Percentiles rank a stretch among this genome's conserved stretches.
phyloP scores from a whole-genome alignment of 2,888 invertebrate genomes.

The Monoplex corrugatus region DNA sequence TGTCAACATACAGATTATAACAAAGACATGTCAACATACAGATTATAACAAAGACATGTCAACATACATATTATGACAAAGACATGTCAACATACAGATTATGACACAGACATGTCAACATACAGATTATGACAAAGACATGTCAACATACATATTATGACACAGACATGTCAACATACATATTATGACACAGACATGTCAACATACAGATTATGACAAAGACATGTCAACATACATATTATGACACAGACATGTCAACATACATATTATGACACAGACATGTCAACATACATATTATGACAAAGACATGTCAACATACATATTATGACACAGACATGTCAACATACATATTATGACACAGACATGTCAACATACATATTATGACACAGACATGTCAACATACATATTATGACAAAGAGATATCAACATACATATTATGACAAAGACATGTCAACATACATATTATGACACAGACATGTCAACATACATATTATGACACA shows the following conservation, averaged over 20 bases:
- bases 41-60: not conserved
- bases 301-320: not conserved
- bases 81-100: not conserved
- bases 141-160: not conserved
- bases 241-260: not conserved
- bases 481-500: no score
- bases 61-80: not conserved
- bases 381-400: no score
- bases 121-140: not conserved
- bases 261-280: not conserved
- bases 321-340: not conserved
- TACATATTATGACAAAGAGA: no score
- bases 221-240: not conserved
- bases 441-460: no score
- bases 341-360: no score
- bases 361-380: no score
- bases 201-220: not conserved
- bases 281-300: not conserved
- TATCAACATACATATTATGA: no score
- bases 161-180: not conserved
- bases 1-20: no score
- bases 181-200: not conserved
- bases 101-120: not conserved
- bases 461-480: no score
- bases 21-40: no score